A percentile compares a stretch with the other conserved stretches of the same genome.
phyloP scores from a whole-genome alignment of 2,888 invertebrate species.

The Ganaspis brasiliensis region DNA sequence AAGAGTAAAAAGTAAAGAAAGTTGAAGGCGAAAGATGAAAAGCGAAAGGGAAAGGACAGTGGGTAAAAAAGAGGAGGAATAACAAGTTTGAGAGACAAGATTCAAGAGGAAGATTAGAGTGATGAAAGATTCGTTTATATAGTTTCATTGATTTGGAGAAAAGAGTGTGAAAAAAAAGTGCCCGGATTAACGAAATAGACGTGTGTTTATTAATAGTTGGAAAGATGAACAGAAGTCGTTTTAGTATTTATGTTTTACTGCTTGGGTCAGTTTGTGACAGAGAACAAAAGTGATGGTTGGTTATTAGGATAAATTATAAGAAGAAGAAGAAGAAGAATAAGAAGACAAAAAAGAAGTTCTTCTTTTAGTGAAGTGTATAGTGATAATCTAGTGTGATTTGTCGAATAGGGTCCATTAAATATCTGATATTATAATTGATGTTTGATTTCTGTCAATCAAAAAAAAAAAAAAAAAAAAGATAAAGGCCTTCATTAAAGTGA shows the following conservation, averaged over 20 bases:
- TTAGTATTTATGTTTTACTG: not conserved
- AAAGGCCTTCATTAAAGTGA: not conserved
- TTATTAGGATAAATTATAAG: not conserved
- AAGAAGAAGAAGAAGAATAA: too few species aligned
- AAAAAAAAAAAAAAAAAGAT: not conserved
- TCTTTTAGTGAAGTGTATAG: too few species aligned
- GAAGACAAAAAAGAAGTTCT: too few species aligned
- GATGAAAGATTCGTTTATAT: not conserved
- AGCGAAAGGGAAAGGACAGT: too few species aligned
- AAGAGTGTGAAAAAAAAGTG: not conserved
- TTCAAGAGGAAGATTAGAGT: not conserved
- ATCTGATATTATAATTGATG: not conserved
- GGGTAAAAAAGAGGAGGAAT: too few species aligned
- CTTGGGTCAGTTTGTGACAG: not conserved
- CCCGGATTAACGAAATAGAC: not conserved
- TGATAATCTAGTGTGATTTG: too few species aligned
- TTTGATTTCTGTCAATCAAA: not conserved
- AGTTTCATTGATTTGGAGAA: not conserved
- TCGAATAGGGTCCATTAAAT: not conserved
- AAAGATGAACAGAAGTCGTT: not conserved
- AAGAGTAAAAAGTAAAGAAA: too few species aligned
- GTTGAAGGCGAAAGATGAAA: too few species aligned
- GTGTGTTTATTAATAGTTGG: not conserved
- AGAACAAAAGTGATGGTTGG: not conserved
- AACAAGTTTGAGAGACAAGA: too few species aligned